A percentile compares a stretch with the other conserved stretches of the same genome.
Conservation (phyloP, 2,888 invertebrate species). For the Elgonia sp. region DNA sequence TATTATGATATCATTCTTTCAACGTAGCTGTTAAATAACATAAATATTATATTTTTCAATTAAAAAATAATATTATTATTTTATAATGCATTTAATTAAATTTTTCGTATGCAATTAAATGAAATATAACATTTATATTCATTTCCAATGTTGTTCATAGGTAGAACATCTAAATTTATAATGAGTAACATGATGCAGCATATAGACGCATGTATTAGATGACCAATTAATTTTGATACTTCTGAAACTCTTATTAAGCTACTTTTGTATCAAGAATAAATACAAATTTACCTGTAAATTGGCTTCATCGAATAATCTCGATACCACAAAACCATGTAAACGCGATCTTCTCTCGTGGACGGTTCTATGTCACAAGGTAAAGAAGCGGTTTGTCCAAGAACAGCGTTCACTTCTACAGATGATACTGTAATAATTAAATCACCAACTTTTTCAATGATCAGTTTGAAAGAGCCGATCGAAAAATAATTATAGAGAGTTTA, state of each 20-base stretch:
- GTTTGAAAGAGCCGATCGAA: slow-evolving; percentile 25
- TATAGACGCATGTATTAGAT: no score
- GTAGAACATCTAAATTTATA: no score
- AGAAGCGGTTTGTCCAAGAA: slow-evolving; percentile 94
- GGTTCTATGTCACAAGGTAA: slow-evolving; percentile 96
- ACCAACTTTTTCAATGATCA: slow-evolving; percentile 42
- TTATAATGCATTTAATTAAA: no score
- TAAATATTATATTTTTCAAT: no score
- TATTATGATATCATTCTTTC: no score
- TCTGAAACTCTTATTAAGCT: background rate
- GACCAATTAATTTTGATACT: no score
- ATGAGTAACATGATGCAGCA: no score
- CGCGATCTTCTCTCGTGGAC: slow-evolving; percentile 93
- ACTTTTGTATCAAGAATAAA: background rate
- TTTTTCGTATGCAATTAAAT: no score
- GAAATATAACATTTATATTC: no score
- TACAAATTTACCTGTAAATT: slow-evolving; percentile 92
- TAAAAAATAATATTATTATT: no score
- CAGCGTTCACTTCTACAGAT: slow-evolving; percentile 93
- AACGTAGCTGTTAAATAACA: no score
- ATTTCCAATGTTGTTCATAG: no score
- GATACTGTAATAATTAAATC: slow-evolving; percentile 88
- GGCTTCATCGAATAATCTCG: slow-evolving; percentile 95
- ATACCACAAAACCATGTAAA: slow-evolving; percentile 97
- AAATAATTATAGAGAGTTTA: slow-evolving; percentile 46